phyloP scores from a whole-genome alignment of 2,113 vertebrate genomes.

The Oryzias woworae region DNA sequence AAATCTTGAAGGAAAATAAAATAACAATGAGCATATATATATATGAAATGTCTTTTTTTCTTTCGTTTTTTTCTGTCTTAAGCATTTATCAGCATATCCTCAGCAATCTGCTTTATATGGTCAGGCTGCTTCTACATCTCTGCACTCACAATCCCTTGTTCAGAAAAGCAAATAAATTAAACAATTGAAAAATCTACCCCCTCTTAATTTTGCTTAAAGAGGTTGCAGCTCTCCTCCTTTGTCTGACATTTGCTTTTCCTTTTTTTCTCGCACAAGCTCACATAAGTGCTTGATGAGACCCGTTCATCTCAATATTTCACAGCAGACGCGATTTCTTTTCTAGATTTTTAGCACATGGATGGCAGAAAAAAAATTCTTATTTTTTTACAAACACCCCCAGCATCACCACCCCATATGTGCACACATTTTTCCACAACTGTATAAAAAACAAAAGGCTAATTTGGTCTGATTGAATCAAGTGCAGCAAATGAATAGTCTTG shows the following conservation, averaged over 20 bases:
- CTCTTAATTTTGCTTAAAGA: slow-evolving; percentile 9
- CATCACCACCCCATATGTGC: too few species aligned
- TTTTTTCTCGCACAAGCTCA: slow-evolving; percentile 17
- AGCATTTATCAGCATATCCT: too few species aligned
- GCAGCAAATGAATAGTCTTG: slow-evolving; percentile 38
- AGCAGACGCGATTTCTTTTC: slow-evolving; percentile 13
- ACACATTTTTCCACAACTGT: too few species aligned
- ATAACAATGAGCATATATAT: too few species aligned
- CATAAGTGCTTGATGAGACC: slow-evolving; percentile 15
- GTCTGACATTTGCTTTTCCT: slow-evolving; percentile 5
- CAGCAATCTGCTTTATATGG: too few species aligned
- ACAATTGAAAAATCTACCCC: too few species aligned
- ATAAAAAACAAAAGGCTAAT: background rate
- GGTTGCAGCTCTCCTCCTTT: slow-evolving; percentile 7
- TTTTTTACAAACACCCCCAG: too few species aligned
- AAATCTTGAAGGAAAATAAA: too few species aligned
- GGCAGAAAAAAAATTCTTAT: too few species aligned
- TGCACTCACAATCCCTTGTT: background rate
- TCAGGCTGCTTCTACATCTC: background rate
- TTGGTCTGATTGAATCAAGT: slow-evolving; percentile 7
- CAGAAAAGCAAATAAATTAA: slow-evolving; percentile 1
- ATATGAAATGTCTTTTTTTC: too few species aligned
- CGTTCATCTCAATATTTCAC: slow-evolving; percentile 23
- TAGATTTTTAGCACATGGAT: slow-evolving; percentile 11
- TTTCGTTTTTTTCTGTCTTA: too few species aligned